These are phyloP conservation scores for Stenchaetothrips biformis DNA, from an alignment of 2,888 invertebrate species.

Conservation along the genomic window DNA sequence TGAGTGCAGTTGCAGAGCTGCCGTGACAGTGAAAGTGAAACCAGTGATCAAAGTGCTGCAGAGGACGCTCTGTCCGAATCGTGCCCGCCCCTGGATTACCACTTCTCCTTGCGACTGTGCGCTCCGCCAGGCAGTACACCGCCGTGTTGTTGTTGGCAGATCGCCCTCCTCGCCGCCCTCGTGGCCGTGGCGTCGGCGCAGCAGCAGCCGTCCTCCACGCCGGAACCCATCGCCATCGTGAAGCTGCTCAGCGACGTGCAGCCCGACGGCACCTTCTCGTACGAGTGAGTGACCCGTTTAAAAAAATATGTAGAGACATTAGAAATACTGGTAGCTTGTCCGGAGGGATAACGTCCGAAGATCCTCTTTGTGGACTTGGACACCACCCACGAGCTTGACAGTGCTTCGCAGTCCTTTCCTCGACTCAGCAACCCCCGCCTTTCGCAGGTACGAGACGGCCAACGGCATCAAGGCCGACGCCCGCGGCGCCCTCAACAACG, in stretches of 20 bases:
- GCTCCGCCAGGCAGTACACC: neutral
- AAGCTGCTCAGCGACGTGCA: conserved; percentile 3
- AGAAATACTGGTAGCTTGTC: too few relatives aligned
- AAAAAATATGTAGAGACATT: too few relatives aligned
- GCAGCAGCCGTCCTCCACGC: neutral
- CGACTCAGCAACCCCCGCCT: too few relatives aligned
- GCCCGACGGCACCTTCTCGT: neutral
- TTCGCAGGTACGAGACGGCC: conserved; percentile 49
- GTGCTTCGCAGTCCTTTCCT: too few relatives aligned
- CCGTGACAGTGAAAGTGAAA: neutral
- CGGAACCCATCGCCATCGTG: conserved; percentile 11
- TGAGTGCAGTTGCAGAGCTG: neutral
- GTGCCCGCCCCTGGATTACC: too few relatives aligned
- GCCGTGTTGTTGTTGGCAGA: neutral
- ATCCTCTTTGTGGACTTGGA: too few relatives aligned
- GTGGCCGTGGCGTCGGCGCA: neutral
- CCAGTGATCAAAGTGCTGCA: neutral
- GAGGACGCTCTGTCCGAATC: neutral
- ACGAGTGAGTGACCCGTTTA: neutral
- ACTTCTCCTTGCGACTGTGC: too few relatives aligned
- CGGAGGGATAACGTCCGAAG: too few relatives aligned
- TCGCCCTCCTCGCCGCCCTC: neutral
- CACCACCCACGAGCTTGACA: too few relatives aligned
- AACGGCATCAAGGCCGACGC: conserved; percentile 54
- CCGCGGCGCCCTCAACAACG: conserved; percentile 44